A percentile compares a stretch with the other conserved stretches of the same genome.
phyloP scores from a whole-genome alignment of 2,797 vertebrate species.

The Dermochelys coriacea region DNA sequence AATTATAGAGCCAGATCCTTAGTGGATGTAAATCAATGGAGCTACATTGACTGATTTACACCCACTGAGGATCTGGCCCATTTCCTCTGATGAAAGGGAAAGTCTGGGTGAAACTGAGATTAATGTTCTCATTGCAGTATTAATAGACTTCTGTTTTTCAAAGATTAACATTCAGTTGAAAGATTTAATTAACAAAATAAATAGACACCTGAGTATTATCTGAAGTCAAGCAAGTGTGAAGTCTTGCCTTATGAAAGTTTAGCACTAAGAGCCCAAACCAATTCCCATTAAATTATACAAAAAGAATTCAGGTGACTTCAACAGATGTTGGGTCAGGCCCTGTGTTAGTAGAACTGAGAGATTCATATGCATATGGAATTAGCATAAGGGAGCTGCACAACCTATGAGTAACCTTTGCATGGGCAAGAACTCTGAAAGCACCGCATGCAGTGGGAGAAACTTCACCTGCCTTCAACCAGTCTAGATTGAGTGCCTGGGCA shows the following conservation, averaged over 20 bases:
- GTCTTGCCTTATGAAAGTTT: not conserved
- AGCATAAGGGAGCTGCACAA: rapidly evolving
- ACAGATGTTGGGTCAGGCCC: not conserved
- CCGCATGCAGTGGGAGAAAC: not conserved
- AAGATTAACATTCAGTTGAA: not conserved
- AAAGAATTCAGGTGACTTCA: not conserved
- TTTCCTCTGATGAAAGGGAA: not conserved
- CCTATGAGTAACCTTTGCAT: not conserved
- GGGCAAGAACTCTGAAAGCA: not conserved
- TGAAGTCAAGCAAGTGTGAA: not conserved
- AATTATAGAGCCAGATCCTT: not conserved
- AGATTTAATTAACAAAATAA: not conserved
- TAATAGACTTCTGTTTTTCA: not conserved
- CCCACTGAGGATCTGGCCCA: not conserved
- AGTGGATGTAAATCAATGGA: not conserved
- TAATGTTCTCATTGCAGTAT: not conserved
- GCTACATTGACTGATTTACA: not conserved
- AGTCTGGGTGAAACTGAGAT: not conserved
- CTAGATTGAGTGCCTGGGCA: not conserved
- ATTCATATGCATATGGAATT: not conserved
- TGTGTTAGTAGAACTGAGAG: not conserved
- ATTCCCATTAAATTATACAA: not conserved
- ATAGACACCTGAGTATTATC: not conserved
- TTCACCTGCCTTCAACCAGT: rapidly evolving
- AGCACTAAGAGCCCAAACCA: not conserved